Conservation (phyloP, 2,797 vertebrate genomes). For the Centropyge bicolor region DNA sequence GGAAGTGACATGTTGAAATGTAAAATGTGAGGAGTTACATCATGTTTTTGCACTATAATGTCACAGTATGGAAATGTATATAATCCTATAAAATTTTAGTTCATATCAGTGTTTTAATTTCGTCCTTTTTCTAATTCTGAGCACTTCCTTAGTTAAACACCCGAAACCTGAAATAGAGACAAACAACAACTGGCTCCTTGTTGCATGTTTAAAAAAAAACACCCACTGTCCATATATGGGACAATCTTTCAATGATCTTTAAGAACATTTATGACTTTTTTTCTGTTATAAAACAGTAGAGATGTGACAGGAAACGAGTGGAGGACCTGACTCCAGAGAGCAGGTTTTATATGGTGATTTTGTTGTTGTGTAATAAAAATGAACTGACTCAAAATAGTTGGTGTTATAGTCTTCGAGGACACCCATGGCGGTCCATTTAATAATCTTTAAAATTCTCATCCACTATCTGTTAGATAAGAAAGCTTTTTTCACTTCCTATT, state of each 20-base stretch:
- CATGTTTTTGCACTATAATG: not conserved
- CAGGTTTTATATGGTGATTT: not conserved
- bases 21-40: not conserved
- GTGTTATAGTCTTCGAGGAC: not conserved
- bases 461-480: not conserved
- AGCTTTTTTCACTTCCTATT: not conserved
- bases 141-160: not conserved
- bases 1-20: slow-evolving; percentile 17
- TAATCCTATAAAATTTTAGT: not conserved
- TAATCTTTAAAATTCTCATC: not conserved
- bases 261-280: not conserved
- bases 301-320: not conserved
- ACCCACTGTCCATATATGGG: too few species aligned
- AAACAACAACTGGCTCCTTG: not conserved
- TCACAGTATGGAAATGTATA: not conserved
- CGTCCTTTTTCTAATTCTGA: not conserved
- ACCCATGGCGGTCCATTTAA: not conserved
- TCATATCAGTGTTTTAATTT: not conserved
- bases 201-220: not conserved
- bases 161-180: not conserved
- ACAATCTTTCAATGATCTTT: not conserved
- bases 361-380: not conserved
- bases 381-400: not conserved
- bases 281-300: not conserved
- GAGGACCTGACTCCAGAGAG: not conserved